Evolutionary conservation across 2,113 vertebrate genomes (phyloP).

Genomic region (Gorilla gorilla): DNA sequence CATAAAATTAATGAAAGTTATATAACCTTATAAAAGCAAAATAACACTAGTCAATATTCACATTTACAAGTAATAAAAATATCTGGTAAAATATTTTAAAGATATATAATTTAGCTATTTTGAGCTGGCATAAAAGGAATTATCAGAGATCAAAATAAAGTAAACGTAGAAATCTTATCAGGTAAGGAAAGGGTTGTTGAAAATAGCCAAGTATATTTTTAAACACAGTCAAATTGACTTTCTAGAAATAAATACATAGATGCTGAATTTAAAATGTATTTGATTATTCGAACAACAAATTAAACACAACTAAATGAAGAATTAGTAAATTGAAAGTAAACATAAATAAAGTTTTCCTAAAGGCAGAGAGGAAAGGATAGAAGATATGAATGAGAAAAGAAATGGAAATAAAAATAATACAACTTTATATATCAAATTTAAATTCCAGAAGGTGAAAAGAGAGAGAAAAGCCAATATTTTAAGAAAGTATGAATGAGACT

Average conservation of each 20-base stretch:
- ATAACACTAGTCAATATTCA: background rate
- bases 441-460: background rate
- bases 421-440: background rate
- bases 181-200: background rate
- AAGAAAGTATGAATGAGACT: background rate
- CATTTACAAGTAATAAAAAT: background rate
- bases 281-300: background rate
- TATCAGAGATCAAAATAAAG: background rate
- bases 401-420: background rate
- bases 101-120: background rate
- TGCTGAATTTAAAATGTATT: background rate
- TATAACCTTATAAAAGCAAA: background rate
- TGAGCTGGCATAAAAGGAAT: background rate
- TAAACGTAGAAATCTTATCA: background rate
- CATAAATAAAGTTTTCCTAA: background rate
- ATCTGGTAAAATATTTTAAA: background rate
- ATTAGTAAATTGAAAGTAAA: background rate
- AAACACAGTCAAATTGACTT: background rate
- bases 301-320: background rate
- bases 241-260: background rate
- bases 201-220: background rate
- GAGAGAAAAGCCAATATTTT: background rate
- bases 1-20: background rate
- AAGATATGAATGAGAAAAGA: background rate
- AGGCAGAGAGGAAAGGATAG: background rate